Evolutionary conservation across 1,140 invertebrate genomes (phyloP), one percentile per base, ranked within the genome.

Genomic region (Drosophila neocordata): DNA sequence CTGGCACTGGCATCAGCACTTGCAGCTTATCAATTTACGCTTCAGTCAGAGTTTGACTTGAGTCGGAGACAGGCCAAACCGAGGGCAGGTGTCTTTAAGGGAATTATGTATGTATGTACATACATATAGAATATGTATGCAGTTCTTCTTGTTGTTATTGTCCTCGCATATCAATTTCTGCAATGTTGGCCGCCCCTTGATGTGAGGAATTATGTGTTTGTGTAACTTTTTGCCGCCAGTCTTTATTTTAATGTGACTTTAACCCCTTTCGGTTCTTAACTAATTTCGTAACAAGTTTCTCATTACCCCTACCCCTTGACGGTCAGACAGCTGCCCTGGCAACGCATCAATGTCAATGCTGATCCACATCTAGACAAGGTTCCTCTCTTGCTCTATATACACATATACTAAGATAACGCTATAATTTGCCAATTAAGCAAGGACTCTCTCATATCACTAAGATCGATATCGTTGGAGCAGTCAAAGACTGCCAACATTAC

Each of bases 241-340:
- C 68, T 56, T 66, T n/a, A n/a, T n/a, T 75, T 82, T 71, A 56
- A 76, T 69, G 76, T 66, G 63, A 56, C 59, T 48, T 61, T 70
- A 44, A 53, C 44, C 48, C 41, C 52, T 58, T n/a, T 35, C n/a
- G 34, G 3, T 22, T n/a, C 38, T 59, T 79, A 76, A 72, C 83
- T 88, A 87, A 87, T 83, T 88, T 87, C 75, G 68, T 87, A 87
- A 87, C 83, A 88, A 87, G 83, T 87, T 87, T 77, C 83, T 87
- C 77, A 87, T 87, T 87, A 87, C 80, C 61, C 70, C 51, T 58
- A 51, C 59, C 35, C 37, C 64, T 48, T 11, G 31, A 59, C 12
- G 59, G 52, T 58, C 18, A 38, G 48, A 69, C 83, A 82, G 83
- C 83, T 88, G 83, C 75, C 80, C 31, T 65, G 48, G 55, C 66